These are phyloP conservation scores for Ephydatia muelleri DNA, from an alignment of 37 sponge, comb jelly and placozoan species.

Conservation along the genomic window DNA sequence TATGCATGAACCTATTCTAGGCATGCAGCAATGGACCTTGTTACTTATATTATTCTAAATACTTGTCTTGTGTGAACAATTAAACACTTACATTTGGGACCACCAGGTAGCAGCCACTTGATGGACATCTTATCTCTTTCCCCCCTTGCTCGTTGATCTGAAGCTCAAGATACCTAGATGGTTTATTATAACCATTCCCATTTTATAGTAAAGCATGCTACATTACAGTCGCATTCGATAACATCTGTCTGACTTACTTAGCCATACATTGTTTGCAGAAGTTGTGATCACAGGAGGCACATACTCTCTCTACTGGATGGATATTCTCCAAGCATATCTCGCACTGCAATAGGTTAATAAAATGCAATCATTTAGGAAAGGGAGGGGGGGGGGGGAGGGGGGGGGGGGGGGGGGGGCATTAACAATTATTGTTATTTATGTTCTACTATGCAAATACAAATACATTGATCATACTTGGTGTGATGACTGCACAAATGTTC, in stretches of 20 bases:
- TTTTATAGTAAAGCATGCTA: no score
- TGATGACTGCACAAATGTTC: constrained; percentile 1
- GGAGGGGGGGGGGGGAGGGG: background rate
- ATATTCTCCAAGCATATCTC: constrained; percentile 46
- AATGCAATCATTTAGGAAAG: no score
- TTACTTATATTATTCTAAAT: no score
- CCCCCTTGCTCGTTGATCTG: constrained; percentile 70
- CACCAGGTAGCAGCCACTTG: constrained; percentile 65
- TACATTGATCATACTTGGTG: constrained; percentile 1
- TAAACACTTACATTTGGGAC: constrained; percentile 84
- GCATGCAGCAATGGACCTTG: no score
- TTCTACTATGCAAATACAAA: no score
- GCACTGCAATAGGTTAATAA: no score
- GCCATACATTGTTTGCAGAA: constrained; percentile 82
- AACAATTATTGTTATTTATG: no score
- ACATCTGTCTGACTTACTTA: constrained; percentile 31
- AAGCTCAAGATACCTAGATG: constrained; percentile 31
- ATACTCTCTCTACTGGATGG: background rate
- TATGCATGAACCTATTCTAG: no score
- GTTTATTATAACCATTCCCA: no score
- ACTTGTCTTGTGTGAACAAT: no score
- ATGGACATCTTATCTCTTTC: constrained; percentile 82
- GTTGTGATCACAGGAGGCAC: constrained; percentile 65
- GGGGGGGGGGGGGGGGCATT: background rate
- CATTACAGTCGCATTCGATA: no score